These are phyloP conservation scores for Otolemur garnettii DNA, from an alignment of 2,113 vertebrate species.

Conservation along the genomic window DNA sequence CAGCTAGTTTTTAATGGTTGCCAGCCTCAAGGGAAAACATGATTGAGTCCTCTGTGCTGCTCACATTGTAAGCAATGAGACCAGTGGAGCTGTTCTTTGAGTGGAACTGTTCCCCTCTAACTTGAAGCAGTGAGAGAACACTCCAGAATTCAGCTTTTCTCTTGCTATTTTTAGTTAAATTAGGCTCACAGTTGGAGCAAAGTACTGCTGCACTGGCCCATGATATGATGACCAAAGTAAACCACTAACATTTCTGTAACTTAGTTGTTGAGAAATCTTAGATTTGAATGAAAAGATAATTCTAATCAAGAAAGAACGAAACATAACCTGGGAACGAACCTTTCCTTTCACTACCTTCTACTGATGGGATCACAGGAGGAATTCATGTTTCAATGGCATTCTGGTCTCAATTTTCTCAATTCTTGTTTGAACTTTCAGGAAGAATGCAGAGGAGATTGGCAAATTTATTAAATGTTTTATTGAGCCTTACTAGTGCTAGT, in stretches of 20 bases:
- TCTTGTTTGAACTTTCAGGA: not conserved
- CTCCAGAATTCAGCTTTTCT: not conserved
- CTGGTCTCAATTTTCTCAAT: not conserved
- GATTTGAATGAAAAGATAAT: not conserved
- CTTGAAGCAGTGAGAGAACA: not conserved
- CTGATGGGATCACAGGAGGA: not conserved
- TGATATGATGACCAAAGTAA: not conserved
- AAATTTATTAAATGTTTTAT: not conserved
- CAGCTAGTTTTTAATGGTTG: not conserved
- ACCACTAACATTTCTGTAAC: not conserved
- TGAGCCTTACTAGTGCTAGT: not conserved
- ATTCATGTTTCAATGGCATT: not conserved
- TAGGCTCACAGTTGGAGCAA: rapidly evolving
- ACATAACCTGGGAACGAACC: not conserved
- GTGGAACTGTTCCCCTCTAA: not conserved
- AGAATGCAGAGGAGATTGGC: not conserved
- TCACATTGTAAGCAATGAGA: not conserved
- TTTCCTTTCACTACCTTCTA: not conserved
- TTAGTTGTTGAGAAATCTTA: not conserved
- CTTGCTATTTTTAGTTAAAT: not conserved
- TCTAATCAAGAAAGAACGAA: constrained; percentile 35
- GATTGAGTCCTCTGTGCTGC: not conserved
- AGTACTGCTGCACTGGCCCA: not conserved
- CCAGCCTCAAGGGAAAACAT: not conserved
- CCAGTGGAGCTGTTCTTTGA: not conserved